A percentile compares a stretch with the other conserved stretches of the same genome.
These are phyloP conservation scores for Scomber scombrus DNA, from an alignment of 2,113 vertebrate genomes.

Conservation along the genomic window DNA sequence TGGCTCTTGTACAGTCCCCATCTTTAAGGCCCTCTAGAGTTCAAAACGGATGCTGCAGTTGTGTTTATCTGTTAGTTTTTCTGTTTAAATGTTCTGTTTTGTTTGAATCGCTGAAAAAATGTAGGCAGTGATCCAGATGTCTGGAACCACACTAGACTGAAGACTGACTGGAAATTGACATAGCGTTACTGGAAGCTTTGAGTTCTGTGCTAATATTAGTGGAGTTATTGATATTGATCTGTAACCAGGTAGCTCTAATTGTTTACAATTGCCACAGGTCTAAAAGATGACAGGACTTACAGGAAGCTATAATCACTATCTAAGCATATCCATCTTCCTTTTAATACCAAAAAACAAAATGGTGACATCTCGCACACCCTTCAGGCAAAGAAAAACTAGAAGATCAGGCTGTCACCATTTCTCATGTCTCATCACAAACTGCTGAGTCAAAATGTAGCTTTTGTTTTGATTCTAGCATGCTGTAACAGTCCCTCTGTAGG, in stretches of 20 bases:
- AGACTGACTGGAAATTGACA: slow-evolving; percentile 11
- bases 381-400: slow-evolving; percentile 51
- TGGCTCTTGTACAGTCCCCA: too few species aligned
- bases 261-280: slow-evolving; percentile 28
- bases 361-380: slow-evolving; percentile 24
- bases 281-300: slow-evolving; percentile 36
- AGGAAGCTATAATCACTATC: slow-evolving; percentile 34
- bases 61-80: too few species aligned
- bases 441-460: slow-evolving; percentile 37
- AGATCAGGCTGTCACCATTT: slow-evolving; percentile 40
- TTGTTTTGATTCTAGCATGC: slow-evolving; percentile 46
- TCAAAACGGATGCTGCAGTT: too few species aligned
- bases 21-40: too few species aligned
- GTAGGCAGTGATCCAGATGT: background rate
- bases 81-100: too few species aligned
- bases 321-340: slow-evolving; percentile 46
- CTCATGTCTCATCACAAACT: slow-evolving; percentile 47
- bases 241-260: slow-evolving; percentile 34
- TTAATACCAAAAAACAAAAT: slow-evolving; percentile 9
- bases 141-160: background rate
- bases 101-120: too few species aligned
- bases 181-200: slow-evolving; percentile 4
- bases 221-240: slow-evolving; percentile 27
- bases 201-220: background rate
- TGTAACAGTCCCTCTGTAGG: slow-evolving; percentile 29